Conservation (phyloP, 30 jellyfish, hydroid and myxozoan genomes). For the Aurelia sp. region DNA sequence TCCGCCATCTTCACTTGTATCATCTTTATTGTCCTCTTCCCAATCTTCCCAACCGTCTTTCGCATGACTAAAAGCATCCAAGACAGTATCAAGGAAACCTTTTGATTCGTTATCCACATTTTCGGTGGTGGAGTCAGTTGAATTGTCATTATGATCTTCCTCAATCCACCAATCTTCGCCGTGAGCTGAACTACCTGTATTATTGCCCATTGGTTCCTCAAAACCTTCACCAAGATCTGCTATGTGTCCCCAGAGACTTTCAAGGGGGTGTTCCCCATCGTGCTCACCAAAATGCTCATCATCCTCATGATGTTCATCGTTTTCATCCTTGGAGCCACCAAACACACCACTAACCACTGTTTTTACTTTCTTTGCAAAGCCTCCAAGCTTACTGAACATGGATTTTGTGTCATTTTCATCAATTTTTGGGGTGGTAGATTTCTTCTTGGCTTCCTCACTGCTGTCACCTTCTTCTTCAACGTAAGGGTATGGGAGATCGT, state of each 20-base stretch:
- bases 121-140: no score
- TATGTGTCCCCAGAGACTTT: background rate
- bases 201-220: no score
- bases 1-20: background rate
- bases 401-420: background rate
- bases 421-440: no score
- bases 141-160: no score
- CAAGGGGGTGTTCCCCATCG: conserved; percentile 5
- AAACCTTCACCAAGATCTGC: no score
- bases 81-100: background rate
- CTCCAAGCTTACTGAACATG: background rate
- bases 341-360: background rate
- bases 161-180: no score
- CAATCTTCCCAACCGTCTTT: conserved; percentile 6
- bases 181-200: no score
- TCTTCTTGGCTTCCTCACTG: background rate
- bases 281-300: conserved; percentile 14
- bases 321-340: background rate
- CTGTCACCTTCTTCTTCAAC: conserved; percentile 11
- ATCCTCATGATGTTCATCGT: background rate
- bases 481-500: background rate
- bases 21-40: conserved; percentile 27
- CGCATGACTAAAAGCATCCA: background rate
- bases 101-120: background rate
- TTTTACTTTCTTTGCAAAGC: background rate